Evolutionary conservation across 1,140 invertebrate genomes (phyloP).

Genomic region (Aphaenogaster rudis): DNA sequence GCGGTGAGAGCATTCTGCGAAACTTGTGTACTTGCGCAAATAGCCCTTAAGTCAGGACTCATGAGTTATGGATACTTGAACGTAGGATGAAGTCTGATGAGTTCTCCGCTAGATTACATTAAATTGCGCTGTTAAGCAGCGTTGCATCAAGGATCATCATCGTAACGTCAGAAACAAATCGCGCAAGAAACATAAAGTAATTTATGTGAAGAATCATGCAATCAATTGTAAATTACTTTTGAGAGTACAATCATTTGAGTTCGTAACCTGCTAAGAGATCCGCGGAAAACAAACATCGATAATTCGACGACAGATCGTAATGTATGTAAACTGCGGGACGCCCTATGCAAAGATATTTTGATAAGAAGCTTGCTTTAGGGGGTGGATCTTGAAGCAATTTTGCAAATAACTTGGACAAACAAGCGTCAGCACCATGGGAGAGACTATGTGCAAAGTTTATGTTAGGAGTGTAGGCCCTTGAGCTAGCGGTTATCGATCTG

Average conservation of each 20-base stretch:
- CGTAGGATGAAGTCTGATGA: background rate
- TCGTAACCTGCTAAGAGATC: background rate
- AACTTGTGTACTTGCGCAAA: background rate
- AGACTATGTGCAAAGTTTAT: conserved; percentile 48
- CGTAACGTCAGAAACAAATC: background rate
- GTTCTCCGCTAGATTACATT: conserved; percentile 4
- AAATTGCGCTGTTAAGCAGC: conserved; percentile 1
- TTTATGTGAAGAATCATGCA: background rate
- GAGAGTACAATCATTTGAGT: background rate
- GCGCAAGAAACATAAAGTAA: background rate
- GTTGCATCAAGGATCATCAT: background rate
- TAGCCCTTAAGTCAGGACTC: background rate
- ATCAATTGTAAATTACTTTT: background rate
- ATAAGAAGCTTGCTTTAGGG: background rate
- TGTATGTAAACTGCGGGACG: background rate
- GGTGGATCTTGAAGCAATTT: background rate
- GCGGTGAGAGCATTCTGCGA: too few species aligned
- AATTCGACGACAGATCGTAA: background rate
- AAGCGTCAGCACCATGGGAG: conserved; percentile 17
- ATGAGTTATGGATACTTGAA: conserved; percentile 18
- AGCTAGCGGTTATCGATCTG: conserved; percentile 57
- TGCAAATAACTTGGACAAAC: conserved; percentile 23
- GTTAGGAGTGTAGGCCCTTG: conserved; percentile 41
- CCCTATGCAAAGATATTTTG: background rate
- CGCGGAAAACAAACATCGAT: background rate